Evolutionary conservation across 2,888 invertebrate species (phyloP), one percentile per base, ranked within the genome.

Genomic region (Chironomus riparius): DNA sequence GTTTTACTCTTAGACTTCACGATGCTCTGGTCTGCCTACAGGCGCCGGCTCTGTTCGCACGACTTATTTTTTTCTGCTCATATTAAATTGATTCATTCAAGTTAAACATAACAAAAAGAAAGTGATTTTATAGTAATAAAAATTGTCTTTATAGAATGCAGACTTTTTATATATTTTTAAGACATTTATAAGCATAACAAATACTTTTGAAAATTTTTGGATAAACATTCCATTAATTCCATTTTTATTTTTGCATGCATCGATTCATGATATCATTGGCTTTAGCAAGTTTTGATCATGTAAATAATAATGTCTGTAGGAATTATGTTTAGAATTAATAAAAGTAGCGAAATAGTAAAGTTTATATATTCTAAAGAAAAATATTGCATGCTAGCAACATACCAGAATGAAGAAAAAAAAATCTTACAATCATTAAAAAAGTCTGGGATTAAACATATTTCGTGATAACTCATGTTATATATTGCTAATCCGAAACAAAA

Each of bases 361-460:
- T 38, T 38, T 7, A 38, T 38, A 38, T 38, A 28, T 38, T 38
- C 38, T 38, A 10, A 56, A 56, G 56, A 56, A 56, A 56, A 18
- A 5, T 18, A 15, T 74, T 74, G 74, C 74, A 74, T 74, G 74
- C 48, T 70, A 12, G 47, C 24, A 18, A 47, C 65, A 18, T 73
- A 56, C 38, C 62, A 61, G 72, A 73, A 73, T 28, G 13, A 74
- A 68, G 10, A 24, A 48, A 62, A 61, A 74, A 62, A 72, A 38
- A 5, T 50, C 50, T 50, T 62, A 18, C 72, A 72, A 48, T 74
- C 74, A 74, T 74, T 74, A 74, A 74, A 74, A 74, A 68, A 74
- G 74, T 74, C 74, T 74, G 74, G 74, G 74, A 74, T 74, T 72
- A 62, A 72, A 18, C 61, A 72, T 72, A 72, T 72, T 74, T 74